Evolutionary conservation across 2,888 invertebrate species (phyloP), one percentile per base, ranked within the genome.

Genomic region (Macroteleia sp.): DNA sequence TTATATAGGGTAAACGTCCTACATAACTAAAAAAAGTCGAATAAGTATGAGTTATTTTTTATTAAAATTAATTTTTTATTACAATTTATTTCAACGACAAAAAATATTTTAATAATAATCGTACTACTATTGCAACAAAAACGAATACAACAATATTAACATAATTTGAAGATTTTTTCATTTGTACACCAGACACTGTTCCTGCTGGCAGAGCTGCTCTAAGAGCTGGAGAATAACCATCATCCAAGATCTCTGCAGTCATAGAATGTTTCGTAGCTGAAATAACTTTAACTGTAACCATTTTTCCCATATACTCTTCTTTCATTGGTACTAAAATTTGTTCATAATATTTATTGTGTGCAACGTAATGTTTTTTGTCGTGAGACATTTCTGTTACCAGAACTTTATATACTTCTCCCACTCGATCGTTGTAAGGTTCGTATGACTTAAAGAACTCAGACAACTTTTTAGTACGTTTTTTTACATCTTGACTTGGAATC

Each of bases 261-360:
- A 97, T 96, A 54, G 96, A 96, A 91, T 96, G 96, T 85, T 97
- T 97, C 0, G 93, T 93, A 0, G 95, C 93, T 10, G 93, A 92
- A 0, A 92, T 91, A 3, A 98, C 96, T 88, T 94, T 93, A 0
- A 98, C 98, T 0, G 94, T 94, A 0, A 98, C 92, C 90, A 96
- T 93, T 88, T 96, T 96, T 0, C 98, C 98, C 93, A 98, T 94
- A 44, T 95, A 94, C 82, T 94, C 93, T 0, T 95, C 93, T 4
- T 94, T 93, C 92, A 96, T 96, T 0, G 97, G 97, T 0, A 98
- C 93, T 66, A 98, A 90, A 0, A 98, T 95, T 92, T 98, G 99
- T 88, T 99, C 98, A 88, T 99, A 99, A 88, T 92, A 96, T 89
- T 98, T 96, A 91, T 99, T 99, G 92, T 99, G 99, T 0, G 95